Percentiles rank a stretch among this genome's conserved stretches.
Evolutionary conservation across 2,888 invertebrate species (phyloP).

Genomic region (Suillia variegata): DNA sequence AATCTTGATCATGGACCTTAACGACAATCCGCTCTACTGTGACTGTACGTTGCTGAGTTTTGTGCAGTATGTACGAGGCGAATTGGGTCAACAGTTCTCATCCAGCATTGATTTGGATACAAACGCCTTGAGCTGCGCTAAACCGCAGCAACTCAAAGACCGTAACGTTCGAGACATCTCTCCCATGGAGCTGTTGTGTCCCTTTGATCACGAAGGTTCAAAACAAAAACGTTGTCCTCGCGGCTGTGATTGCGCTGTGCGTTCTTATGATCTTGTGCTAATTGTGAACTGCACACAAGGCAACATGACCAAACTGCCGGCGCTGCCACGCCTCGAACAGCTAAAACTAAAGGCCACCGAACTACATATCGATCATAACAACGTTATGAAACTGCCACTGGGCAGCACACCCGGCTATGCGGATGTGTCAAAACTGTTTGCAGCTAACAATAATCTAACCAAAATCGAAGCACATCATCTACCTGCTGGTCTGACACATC

Average conservation of each 20-base stretch:
- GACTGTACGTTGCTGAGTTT: slow-evolving; percentile 67
- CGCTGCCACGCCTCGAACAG: slow-evolving; percentile 46
- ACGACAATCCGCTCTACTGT: slow-evolving; percentile 68
- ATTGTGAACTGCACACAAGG: slow-evolving; percentile 65
- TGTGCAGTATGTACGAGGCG: slow-evolving; percentile 63
- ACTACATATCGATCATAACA: slow-evolving; percentile 62
- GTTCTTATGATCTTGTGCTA: slow-evolving; percentile 61
- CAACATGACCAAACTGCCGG: slow-evolving; percentile 62
- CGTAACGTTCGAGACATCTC: slow-evolving; percentile 49
- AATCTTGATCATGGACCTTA: slow-evolving; percentile 61
- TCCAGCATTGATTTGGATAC: slow-evolving; percentile 59
- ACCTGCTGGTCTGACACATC: slow-evolving; percentile 60
- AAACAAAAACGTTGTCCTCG: slow-evolving; percentile 61
- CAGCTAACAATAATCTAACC: slow-evolving; percentile 63
- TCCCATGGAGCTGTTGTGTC: slow-evolving; percentile 63
- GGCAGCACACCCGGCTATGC: slow-evolving; percentile 59
- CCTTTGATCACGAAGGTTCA: slow-evolving; percentile 50
- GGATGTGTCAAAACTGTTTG: slow-evolving; percentile 63
- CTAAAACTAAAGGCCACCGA: slow-evolving; percentile 56
- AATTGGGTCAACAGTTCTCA: slow-evolving; percentile 55
- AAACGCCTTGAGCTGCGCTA: slow-evolving; percentile 61
- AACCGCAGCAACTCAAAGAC: slow-evolving; percentile 37
- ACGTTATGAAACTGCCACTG: slow-evolving; percentile 55
- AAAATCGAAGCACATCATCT: slow-evolving; percentile 57
- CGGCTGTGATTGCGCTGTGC: slow-evolving; percentile 64